A percentile compares a stretch with the other conserved stretches of the same genome.
These are phyloP conservation scores for Gymnarchus niloticus DNA, from an alignment of 2,113 vertebrate genomes.

Conservation along the genomic window DNA sequence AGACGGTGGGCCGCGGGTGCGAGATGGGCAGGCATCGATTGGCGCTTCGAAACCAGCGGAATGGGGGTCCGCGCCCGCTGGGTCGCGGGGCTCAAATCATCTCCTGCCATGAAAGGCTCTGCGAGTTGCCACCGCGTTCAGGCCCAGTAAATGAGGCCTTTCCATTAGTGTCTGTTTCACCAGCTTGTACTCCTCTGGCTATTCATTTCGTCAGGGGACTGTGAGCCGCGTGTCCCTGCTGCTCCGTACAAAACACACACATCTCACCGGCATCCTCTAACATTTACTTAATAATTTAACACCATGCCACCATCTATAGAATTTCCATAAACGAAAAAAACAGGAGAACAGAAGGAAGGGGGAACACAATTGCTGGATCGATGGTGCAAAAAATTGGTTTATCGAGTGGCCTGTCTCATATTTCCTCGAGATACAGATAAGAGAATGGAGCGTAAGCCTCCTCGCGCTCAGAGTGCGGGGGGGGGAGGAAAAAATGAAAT, in stretches of 20 bases:
- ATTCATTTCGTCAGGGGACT: conserved; percentile 44
- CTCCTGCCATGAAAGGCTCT: conserved; percentile 26
- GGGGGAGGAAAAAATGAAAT: conserved; percentile 54
- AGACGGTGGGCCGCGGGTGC: neutral
- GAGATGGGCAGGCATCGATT: conserved; percentile 54
- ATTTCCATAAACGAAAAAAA: conserved; percentile 57
- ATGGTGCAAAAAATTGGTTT: conserved; percentile 78
- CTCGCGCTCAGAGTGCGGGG: neutral
- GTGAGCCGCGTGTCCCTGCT: conserved; percentile 36
- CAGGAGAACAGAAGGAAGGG: conserved; percentile 28
- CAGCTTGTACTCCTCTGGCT: conserved; percentile 33
- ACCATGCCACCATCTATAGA: conserved; percentile 55
- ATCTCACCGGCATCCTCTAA: conserved; percentile 51
- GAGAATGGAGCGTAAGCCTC: conserved; percentile 43
- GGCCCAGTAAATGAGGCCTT: conserved; percentile 9
- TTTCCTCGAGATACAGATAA: conserved; percentile 71
- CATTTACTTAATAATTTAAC: conserved; percentile 77
- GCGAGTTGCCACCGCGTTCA: conserved; percentile 19
- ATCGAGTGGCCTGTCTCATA: conserved; percentile 71
- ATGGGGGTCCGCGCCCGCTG: conserved; percentile 43
- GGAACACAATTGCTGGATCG: conserved; percentile 68
- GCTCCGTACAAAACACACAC: conserved; percentile 50
- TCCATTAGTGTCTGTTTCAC: conserved; percentile 28
- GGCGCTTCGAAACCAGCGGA: conserved; percentile 30
- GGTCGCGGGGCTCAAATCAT: conserved; percentile 32